A percentile compares a stretch with the other conserved stretches of the same genome.
These are phyloP conservation scores for Neoscelio sp. DNA, from an alignment of 2,888 invertebrate genomes.

Conservation along the genomic window DNA sequence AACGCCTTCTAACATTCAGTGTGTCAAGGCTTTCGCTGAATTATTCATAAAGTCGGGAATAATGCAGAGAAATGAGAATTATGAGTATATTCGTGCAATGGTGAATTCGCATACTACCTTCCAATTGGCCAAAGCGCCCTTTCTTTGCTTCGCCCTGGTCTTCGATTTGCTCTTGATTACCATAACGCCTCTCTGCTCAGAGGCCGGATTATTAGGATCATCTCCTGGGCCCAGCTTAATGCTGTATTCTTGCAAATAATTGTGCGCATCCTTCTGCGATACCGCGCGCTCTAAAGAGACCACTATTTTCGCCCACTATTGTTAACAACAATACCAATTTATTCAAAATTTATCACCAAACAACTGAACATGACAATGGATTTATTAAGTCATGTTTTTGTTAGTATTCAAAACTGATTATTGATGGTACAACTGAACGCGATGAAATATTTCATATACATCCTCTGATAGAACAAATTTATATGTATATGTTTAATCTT, in stretches of 20 bases:
- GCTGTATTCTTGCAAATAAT: conserved; percentile 97
- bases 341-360: conserved; percentile 19
- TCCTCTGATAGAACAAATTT: no score
- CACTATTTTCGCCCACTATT: conserved; percentile 98
- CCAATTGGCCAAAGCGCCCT: conserved; percentile 98
- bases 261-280: conserved; percentile 94
- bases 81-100: conserved; percentile 62
- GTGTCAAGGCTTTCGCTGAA: conserved; percentile 63
- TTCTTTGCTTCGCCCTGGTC: conserved; percentile 97
- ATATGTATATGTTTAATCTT: no score
- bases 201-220: conserved; percentile 88
- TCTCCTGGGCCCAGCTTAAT: conserved; percentile 94
- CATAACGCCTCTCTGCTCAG: conserved; percentile 96
- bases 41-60: conserved; percentile 62
- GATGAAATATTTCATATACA: no score
- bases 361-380: conserved; percentile 11
- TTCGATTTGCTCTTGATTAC: conserved; percentile 99
- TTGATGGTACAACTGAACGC: neutral
- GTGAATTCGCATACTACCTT: conserved; percentile 87
- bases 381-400: neutral
- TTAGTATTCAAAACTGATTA: conserved; percentile 9
- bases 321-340: conserved; percentile 49
- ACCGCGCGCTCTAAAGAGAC: conserved; percentile 98
- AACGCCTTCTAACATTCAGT: conserved; percentile 61
- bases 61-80: conserved; percentile 63